phyloP scores from a whole-genome alignment of 2,888 invertebrate species.

The Dolichopus griseipennis region DNA sequence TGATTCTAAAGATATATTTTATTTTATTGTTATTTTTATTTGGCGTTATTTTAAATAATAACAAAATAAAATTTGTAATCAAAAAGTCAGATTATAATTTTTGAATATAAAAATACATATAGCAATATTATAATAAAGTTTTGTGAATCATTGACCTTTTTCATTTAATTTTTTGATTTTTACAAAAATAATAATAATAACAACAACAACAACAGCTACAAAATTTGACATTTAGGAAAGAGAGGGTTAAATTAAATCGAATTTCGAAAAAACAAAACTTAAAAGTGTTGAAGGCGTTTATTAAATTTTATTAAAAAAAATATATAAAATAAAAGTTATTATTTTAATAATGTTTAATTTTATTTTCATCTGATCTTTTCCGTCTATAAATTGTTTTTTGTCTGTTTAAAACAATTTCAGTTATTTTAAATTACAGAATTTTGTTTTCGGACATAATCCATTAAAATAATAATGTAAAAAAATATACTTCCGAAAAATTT shows the following conservation, averaged over 20 bases:
- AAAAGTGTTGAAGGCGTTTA: not conserved
- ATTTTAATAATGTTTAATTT: not conserved
- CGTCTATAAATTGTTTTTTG: not conserved
- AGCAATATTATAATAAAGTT: not conserved
- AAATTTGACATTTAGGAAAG: not conserved
- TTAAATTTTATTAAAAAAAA: conserved; percentile 1
- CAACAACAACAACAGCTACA: too few species aligned
- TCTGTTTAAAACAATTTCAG: not conserved
- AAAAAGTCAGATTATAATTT: not conserved
- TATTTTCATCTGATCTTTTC: too few species aligned
- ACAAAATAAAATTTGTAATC: not conserved
- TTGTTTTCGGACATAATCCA: not conserved
- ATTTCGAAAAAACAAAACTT: not conserved
- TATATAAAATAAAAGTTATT: not conserved
- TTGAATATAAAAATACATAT: not conserved
- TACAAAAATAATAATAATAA: too few species aligned
- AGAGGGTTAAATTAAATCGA: not conserved
- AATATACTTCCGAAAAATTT: not conserved
- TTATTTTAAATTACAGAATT: not conserved
- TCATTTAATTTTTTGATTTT: not conserved
- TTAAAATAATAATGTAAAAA: not conserved
- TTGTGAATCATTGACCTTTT: conserved; percentile 1
- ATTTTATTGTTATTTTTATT: too few species aligned
- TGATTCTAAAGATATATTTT: too few species aligned
- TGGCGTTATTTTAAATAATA: too few species aligned